phyloP scores from a whole-genome alignment of 2,888 invertebrate species.

The Eumerus sabulonum region DNA sequence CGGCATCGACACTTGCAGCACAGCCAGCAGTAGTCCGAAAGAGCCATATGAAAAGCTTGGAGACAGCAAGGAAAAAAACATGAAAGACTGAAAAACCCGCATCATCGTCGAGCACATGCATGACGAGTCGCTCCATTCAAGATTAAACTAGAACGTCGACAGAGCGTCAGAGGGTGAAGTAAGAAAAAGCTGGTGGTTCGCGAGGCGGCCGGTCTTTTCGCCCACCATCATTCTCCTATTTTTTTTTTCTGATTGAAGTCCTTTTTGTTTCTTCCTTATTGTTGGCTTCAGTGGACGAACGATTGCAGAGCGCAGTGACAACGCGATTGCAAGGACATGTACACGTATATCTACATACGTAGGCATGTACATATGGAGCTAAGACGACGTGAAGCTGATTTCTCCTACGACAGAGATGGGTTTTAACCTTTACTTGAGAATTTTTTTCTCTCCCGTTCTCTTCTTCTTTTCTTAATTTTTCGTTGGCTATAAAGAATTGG shows the following conservation, averaged over 20 bases:
- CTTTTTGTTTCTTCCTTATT: slow-evolving; percentile 32
- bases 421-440: slow-evolving; percentile 50
- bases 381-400: slow-evolving; percentile 52
- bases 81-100: slow-evolving; percentile 42
- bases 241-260: slow-evolving; percentile 34
- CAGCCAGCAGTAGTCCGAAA: slow-evolving; percentile 16
- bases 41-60: slow-evolving; percentile 48
- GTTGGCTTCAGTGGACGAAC: slow-evolving; percentile 25
- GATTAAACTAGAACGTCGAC: slow-evolving; percentile 43
- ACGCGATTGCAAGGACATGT: slow-evolving; percentile 6
- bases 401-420: slow-evolving; percentile 50
- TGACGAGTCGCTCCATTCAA: slow-evolving; percentile 60
- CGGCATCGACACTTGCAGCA: slow-evolving; percentile 63
- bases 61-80: too few species aligned
- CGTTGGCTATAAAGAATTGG: slow-evolving; percentile 54
- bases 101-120: slow-evolving; percentile 67
- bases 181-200: slow-evolving; percentile 54
- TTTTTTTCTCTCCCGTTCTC: slow-evolving; percentile 22
- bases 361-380: too few species aligned
- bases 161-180: slow-evolving; percentile 29
- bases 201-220: slow-evolving; percentile 56
- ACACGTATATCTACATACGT: too few species aligned
- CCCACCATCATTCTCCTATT: not conserved
- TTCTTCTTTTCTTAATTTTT: slow-evolving; percentile 26
- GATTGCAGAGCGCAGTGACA: too few species aligned